Base-by-base conservation (phyloP, 2,797 vertebrate species). In the Sebastes wilsoni region DNA sequence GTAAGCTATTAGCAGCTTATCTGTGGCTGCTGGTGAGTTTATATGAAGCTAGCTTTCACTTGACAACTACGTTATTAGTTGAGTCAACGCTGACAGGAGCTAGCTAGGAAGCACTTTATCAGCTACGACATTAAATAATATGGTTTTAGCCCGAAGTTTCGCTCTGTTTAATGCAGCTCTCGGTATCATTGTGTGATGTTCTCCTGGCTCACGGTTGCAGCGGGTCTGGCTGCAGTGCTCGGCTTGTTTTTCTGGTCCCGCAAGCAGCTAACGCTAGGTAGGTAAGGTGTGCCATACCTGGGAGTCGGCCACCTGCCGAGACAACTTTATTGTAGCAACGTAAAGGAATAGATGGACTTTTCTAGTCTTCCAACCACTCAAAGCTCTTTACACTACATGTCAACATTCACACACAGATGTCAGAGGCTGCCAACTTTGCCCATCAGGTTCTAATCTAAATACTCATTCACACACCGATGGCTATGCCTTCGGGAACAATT, bases 161-260 rank as follows among this genome's bases (percentile, higher is more conserved):
- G 28, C 3, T 46, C 5, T 4, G 30, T 20, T 34, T 28, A 80
- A 36, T 46, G n/a, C 16, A 13, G 54, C 12, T 34, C 2, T 32
- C 9, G 4, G 13, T 68, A 7, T 46, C 49, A 0, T 55, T 60
- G 13, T 34, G 62, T 54, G 20, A 84, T 83, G 88, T 42, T 72
- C 3, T 61, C 32, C 4, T 88, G 62, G 76, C 27, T 92, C 81
- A 46, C 72, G 30, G 74, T 84, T 27, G 42, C 71, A 7, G 49
- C 0, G 71, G 87, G 80, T 67, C 16, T 86, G 60, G 18, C 66
- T 11, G 84, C 75, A 4, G 74, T 80, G 90, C 81, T 93, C 20
- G 66, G 87, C 92, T 93, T 87, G 95, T 95, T 95, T 91, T 92
- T 94, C 95, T 92, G 95, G 95, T 96, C 93, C 60, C 80, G 81